These are phyloP conservation scores for Caenorhabditis brenneri DNA, from an alignment of 1,140 invertebrate genomes.

Conservation along the genomic window DNA sequence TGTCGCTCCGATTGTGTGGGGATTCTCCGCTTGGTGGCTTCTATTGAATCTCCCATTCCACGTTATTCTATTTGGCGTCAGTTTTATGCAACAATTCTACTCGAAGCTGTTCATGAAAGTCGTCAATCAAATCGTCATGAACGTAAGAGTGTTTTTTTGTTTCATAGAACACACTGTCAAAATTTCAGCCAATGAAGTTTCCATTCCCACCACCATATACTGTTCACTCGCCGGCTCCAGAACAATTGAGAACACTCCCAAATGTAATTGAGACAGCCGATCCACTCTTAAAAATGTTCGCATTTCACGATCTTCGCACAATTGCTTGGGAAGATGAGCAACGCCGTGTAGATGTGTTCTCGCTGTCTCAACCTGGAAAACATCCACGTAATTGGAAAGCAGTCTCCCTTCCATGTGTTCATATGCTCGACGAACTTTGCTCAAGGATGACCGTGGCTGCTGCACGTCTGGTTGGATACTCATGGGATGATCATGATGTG, in stretches of 20 bases:
- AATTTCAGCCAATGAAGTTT: conserved; percentile 42
- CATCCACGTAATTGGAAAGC: conserved; percentile 49
- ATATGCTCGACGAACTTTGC: conserved; percentile 4
- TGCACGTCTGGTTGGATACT: conserved; percentile 15
- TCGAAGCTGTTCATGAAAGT: neutral
- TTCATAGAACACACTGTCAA: no score
- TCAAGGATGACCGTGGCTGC: conserved; percentile 13
- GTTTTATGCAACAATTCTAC: neutral
- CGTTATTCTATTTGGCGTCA: neutral
- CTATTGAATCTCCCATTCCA: neutral
- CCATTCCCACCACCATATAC: conserved; percentile 43
- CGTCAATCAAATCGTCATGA: conserved; percentile 16
- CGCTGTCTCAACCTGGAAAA: conserved; percentile 44
- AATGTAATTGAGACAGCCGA: conserved; percentile 35
- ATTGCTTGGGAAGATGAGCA: conserved; percentile 6
- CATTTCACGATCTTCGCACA: conserved; percentile 36
- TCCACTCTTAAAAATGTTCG: conserved; percentile 38
- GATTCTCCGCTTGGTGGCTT: conserved; percentile 22
- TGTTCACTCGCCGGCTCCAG: conserved; percentile 7
- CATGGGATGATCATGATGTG: conserved; percentile 26
- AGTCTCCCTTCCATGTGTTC: neutral
- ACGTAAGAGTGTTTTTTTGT: no score
- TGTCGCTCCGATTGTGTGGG: neutral
- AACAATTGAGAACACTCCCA: conserved; percentile 28
- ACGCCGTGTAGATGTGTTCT: conserved; percentile 26